These are phyloP conservation scores for Cichlasoma orientale DNA, from an alignment of 2,797 vertebrate species.

Conservation along the genomic window DNA sequence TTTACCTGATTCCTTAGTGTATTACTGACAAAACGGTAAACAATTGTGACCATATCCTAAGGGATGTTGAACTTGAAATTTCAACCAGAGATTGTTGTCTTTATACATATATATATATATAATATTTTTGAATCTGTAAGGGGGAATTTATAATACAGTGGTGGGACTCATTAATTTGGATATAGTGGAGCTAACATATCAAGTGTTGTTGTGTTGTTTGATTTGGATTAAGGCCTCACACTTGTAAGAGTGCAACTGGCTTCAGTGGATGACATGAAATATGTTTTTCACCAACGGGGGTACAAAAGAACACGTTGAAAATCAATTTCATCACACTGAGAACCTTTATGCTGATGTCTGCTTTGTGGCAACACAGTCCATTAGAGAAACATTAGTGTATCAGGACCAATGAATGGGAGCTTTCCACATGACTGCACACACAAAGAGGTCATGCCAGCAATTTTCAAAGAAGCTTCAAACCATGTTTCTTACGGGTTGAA, in stretches of 20 bases:
- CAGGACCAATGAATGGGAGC: slow-evolving; percentile 32
- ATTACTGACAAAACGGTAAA: neutral
- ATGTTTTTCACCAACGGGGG: slow-evolving; percentile 37
- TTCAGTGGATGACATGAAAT: slow-evolving; percentile 23
- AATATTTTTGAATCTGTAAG: neutral
- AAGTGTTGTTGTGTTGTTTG: neutral
- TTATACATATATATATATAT: no score
- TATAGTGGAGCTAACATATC: neutral
- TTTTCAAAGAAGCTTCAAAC: slow-evolving; percentile 24
- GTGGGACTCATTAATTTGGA: neutral
- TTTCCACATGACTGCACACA: neutral
- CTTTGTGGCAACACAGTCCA: slow-evolving; percentile 31
- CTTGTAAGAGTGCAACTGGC: neutral
- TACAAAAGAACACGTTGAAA: slow-evolving; percentile 39
- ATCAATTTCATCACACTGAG: slow-evolving; percentile 48
- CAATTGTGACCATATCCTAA: neutral
- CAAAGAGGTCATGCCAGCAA: slow-evolving; percentile 3
- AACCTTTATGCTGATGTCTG: slow-evolving; percentile 9
- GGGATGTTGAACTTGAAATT: neutral
- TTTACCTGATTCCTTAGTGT: neutral
- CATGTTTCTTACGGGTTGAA: neutral
- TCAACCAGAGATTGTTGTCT: neutral
- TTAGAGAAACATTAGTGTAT: slow-evolving; percentile 43
- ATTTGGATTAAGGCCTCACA: neutral
- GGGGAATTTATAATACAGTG: neutral